phyloP scores from a whole-genome alignment of 1,140 invertebrate genomes.

The Halictus rubicundus region DNA sequence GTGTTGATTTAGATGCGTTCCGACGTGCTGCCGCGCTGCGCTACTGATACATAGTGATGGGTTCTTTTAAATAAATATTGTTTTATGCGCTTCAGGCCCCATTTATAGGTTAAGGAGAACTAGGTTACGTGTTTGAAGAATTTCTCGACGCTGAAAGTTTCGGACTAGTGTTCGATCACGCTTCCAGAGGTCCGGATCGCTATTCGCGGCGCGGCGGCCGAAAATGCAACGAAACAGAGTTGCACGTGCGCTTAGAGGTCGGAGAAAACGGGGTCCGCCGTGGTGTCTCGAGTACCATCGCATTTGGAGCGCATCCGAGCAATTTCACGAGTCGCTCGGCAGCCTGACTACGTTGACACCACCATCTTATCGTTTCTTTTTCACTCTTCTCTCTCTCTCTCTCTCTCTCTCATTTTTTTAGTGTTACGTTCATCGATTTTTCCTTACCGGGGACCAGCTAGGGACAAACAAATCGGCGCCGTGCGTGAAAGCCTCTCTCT shows the following conservation, averaged over 20 bases:
- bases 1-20: background rate
- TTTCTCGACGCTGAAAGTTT: too few species aligned
- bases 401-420: too few species aligned
- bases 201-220: background rate
- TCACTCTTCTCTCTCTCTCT: background rate
- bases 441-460: background rate
- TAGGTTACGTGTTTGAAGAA: too few species aligned
- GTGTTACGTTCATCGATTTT: background rate
- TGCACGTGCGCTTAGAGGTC: constrained; percentile 7
- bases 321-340: constrained; percentile 38
- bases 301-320: constrained; percentile 46
- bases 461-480: background rate
- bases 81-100: too few species aligned
- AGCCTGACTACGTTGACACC: background rate
- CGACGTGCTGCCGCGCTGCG: background rate
- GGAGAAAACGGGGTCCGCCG: background rate
- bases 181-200: too few species aligned
- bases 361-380: background rate
- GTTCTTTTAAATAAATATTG: too few species aligned
- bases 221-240: constrained; percentile 3
- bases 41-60: too few species aligned
- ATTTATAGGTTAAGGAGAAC: too few species aligned
- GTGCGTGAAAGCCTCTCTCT: background rate
- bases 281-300: constrained; percentile 12
- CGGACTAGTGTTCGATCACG: too few species aligned